Evolutionary conservation across 2,113 vertebrate genomes (phyloP).

Genomic region (Phrynocephalus versicolor): DNA sequence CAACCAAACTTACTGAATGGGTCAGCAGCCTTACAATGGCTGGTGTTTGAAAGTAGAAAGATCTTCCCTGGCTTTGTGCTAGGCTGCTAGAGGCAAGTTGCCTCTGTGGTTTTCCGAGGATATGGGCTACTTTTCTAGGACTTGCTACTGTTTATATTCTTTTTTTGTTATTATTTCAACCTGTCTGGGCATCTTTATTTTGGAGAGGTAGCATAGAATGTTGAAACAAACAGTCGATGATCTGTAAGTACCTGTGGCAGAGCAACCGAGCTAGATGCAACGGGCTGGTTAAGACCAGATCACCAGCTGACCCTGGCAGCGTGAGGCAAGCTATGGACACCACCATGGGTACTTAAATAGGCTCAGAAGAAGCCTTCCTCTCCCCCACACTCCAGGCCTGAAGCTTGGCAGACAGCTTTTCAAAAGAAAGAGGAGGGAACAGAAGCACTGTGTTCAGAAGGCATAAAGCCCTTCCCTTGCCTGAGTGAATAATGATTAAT

Average conservation of each 20-base stretch:
- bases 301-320: not conserved
- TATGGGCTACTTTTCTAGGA: not conserved
- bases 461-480: slow-evolving; percentile 68
- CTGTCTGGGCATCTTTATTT: not conserved
- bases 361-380: not conserved
- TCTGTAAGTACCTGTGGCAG: not conserved
- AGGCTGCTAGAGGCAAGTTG: not conserved
- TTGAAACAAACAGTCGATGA: not conserved
- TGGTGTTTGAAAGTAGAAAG: not conserved
- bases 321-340: not conserved
- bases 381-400: not conserved
- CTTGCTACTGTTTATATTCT: not conserved
- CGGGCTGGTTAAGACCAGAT: not conserved
- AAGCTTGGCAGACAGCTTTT: slow-evolving; percentile 34
- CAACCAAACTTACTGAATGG: not conserved
- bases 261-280: not conserved
- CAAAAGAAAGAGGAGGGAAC: slow-evolving; percentile 58
- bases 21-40: not conserved
- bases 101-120: not conserved
- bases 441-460: slow-evolving; percentile 68
- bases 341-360: not conserved
- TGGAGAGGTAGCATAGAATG: not conserved
- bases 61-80: not conserved
- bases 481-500: slow-evolving; percentile 65
- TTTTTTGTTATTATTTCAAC: not conserved